These are phyloP conservation scores for Saccostrea cuccullata DNA, from an alignment of 1,140 invertebrate species.

Conservation along the genomic window DNA sequence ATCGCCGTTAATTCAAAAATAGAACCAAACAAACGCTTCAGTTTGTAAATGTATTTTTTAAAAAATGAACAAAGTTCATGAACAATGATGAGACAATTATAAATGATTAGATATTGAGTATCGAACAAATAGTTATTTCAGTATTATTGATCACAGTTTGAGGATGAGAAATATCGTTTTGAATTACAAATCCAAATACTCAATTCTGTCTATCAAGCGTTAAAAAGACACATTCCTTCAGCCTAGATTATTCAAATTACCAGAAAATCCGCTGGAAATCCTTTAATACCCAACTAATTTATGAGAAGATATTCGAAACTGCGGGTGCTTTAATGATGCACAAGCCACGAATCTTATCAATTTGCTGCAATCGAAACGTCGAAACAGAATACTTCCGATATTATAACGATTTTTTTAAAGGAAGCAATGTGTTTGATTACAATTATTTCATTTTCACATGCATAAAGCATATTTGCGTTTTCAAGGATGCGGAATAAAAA, in stretches of 20 bases:
- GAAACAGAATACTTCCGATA: neutral
- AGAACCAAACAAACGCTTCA: neutral
- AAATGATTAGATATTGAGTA: too few relatives aligned
- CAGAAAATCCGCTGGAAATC: neutral
- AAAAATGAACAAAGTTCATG: neutral
- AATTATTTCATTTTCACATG: neutral
- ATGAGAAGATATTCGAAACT: neutral
- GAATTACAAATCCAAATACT: neutral
- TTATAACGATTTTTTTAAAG: neutral
- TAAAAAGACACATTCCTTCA: neutral
- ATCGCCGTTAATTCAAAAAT: neutral
- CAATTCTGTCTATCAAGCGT: neutral
- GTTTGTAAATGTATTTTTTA: neutral
- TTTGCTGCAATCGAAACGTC: neutral
- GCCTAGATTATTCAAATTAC: conserved; percentile 4
- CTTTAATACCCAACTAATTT: neutral
- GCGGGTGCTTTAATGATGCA: neutral
- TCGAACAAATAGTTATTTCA: too few relatives aligned
- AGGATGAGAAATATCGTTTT: too few relatives aligned
- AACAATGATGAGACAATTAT: neutral
- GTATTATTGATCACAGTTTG: too few relatives aligned
- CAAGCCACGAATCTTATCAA: conserved; percentile 13
- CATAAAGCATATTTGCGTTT: neutral
- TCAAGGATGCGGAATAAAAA: neutral
- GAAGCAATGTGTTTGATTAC: neutral